Conservation (phyloP, 2,113 vertebrate genomes). For the Rhinoderma darwinii region DNA sequence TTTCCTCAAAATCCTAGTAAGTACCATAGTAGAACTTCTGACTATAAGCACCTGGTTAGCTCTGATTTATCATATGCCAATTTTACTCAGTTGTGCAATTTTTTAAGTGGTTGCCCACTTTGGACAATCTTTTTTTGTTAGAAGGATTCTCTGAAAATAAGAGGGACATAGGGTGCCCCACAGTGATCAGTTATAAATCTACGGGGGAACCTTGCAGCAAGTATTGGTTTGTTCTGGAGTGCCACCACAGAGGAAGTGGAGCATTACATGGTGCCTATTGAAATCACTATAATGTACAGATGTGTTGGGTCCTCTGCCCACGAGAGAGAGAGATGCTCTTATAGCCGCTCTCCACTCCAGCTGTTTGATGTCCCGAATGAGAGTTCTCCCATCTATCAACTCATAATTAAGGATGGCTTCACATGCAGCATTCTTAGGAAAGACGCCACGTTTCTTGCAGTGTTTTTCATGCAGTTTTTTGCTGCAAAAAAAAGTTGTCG, state of each 20-base stretch:
- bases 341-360: neutral
- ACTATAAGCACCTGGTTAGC: neutral
- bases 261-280: neutral
- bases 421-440: too few relatives aligned
- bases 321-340: neutral
- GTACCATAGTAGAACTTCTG: slow-evolving; percentile 58
- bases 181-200: neutral
- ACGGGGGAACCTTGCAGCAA: neutral
- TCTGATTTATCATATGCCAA: neutral
- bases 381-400: neutral
- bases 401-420: too few relatives aligned
- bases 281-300: neutral
- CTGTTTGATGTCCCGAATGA: neutral
- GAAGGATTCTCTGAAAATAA: neutral
- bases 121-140: neutral
- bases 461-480: too few relatives aligned
- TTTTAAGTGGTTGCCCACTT: too few relatives aligned
- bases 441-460: too few relatives aligned
- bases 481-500: too few relatives aligned
- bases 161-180: neutral
- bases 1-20: slow-evolving; percentile 98
- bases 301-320: neutral
- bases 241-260: neutral
- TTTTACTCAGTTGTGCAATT: neutral
- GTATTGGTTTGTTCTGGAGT: neutral